A percentile compares a stretch with the other conserved stretches of the same genome.
Conservation (phyloP, 1,140 invertebrate genomes). For the Aphelenchoides fujianensis region DNA sequence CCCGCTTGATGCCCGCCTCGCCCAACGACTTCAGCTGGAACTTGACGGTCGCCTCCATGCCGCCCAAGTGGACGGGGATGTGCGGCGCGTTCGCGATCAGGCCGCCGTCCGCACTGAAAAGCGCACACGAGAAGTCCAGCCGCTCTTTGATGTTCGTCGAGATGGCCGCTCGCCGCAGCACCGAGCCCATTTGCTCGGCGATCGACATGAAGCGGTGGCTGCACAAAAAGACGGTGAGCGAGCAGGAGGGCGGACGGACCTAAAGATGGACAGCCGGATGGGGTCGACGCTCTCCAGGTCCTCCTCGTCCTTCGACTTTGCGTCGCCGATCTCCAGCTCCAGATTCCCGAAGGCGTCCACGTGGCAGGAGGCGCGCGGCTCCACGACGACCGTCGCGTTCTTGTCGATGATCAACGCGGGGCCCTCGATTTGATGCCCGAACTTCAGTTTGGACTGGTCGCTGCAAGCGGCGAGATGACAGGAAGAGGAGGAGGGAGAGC, state of each 20-base stretch:
- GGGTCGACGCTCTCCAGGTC: slow-evolving; percentile 75
- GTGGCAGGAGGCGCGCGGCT: slow-evolving; percentile 70
- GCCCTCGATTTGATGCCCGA: slow-evolving; percentile 74
- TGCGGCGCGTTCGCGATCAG: slow-evolving; percentile 97
- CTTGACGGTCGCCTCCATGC: slow-evolving; percentile 59
- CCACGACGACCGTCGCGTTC: slow-evolving; percentile 69
- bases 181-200: slow-evolving; percentile 97
- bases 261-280: slow-evolving; percentile 95
- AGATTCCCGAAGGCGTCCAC: slow-evolving; percentile 64
- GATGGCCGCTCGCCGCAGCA: slow-evolving; percentile 88
- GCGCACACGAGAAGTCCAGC: slow-evolving; percentile 94
- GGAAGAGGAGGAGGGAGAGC: too few species aligned
- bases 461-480: too few species aligned
- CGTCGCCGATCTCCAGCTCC: slow-evolving; percentile 57
- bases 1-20: slow-evolving; percentile 71
- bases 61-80: slow-evolving; percentile 86
- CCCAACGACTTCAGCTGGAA: slow-evolving; percentile 58
- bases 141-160: slow-evolving; percentile 94
- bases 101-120: slow-evolving; percentile 94
- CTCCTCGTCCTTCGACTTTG: slow-evolving; percentile 62
- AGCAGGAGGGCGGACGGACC: not conserved
- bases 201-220: slow-evolving; percentile 98
- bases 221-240: not conserved
- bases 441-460: slow-evolving; percentile 71
- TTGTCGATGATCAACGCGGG: slow-evolving; percentile 93